Base-by-base conservation (phyloP, 64 coral and sea anemone genomes). In the Porites australiensis region DNA sequence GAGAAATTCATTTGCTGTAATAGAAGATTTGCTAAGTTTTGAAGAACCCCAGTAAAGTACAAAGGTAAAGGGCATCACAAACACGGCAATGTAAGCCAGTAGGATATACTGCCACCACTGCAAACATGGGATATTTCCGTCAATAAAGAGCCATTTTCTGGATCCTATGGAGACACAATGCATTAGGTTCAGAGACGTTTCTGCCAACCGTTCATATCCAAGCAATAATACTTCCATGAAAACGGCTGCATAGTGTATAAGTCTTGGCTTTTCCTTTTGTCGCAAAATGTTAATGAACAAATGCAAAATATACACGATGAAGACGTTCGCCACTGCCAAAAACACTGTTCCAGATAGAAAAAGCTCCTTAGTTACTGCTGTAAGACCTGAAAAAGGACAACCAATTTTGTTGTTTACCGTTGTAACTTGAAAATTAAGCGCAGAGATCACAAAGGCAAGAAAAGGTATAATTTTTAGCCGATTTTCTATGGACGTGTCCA, bases 81-180 rank as follows among this genome's bases (percentile, higher is more conserved):
- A 91, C 6, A 92, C 18, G 7, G 61, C 82, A 9, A 90, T 90
- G 77, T 87, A 91, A 53, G 76, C 83, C 58, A 92, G 18, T 44
- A 87, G 15, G 11, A 80, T 11, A 48, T 61, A 79, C 82, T 95
- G 93, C 93, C 93, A 95, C 93, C 93, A 79, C 27, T 37, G 27
- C 27, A 37, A 37, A 37, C 27, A 37, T 37, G 27, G 27, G 27
- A 37, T 37, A 37, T 37, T 37, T 37, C 27, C 27, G 27, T 37
- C 27, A 1, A 37, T 37, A 37, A 37, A 37, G 27, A 37, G 58
- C 44, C 21, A 86, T 50, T 70, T 62, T 19, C 2, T 63, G 10
- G 20, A 27, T 20, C 66, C 66, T n/a, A 69, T 69, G 21, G 66
- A 69, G 15, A 69, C 66, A n/a, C 48, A 95, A 16, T 50, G 69